These are phyloP conservation scores for Trochalopteron elliotii DNA, from an alignment of 2,113 vertebrate genomes.

Conservation along the genomic window DNA sequence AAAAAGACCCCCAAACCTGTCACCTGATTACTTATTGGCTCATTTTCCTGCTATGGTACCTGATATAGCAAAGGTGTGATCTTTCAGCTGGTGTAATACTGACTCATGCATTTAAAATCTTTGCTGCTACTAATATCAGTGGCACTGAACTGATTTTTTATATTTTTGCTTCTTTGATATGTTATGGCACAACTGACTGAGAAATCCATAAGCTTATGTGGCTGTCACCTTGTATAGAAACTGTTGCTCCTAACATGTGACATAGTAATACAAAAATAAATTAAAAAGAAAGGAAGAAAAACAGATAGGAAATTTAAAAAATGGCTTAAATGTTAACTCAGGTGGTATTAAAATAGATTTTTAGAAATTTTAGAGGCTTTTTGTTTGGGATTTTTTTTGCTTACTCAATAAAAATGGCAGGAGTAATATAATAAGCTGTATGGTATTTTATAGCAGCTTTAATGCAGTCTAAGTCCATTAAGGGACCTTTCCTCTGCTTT, in stretches of 20 bases:
- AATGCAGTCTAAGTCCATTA: conserved; percentile 11
- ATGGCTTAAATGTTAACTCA: not conserved
- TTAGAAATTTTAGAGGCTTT: not conserved
- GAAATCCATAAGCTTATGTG: not conserved
- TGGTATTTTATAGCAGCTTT: conserved; percentile 1
- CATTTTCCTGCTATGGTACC: not conserved
- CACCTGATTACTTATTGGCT: not conserved
- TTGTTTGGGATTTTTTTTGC: not conserved
- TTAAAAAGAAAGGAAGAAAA: not conserved
- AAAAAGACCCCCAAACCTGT: not conserved
- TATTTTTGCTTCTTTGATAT: not conserved
- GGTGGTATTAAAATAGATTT: conserved; percentile 16
- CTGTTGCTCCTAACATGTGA: not conserved
- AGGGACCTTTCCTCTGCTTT: not conserved
- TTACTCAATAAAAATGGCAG: conserved; percentile 16
- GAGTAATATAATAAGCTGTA: not conserved
- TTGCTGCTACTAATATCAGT: not conserved
- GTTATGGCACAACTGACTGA: not conserved
- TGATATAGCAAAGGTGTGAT: not conserved
- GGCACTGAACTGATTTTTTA: not conserved
- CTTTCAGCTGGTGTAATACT: not conserved
- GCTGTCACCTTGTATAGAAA: not conserved
- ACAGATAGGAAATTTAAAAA: not conserved
- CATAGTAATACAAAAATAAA: not conserved
- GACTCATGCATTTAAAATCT: not conserved